These are phyloP conservation scores for Muraenolepis orangiensis DNA, from an alignment of 2,797 vertebrate species.

Conservation along the genomic window DNA sequence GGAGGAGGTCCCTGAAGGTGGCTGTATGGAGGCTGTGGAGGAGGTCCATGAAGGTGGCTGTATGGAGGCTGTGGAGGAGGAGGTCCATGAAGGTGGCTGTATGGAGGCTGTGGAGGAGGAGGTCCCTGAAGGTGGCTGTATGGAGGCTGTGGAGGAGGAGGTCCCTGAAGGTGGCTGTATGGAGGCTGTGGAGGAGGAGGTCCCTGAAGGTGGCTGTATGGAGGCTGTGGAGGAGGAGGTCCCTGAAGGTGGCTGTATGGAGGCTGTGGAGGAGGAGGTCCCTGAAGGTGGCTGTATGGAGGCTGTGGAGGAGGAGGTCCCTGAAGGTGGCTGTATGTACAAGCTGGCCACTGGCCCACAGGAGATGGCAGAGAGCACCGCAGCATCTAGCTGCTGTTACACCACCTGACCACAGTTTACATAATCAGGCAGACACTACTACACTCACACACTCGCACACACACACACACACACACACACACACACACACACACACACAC, in stretches of 20 bases:
- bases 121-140: slow-evolving; percentile 46
- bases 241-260: too few species aligned
- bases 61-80: slow-evolving; percentile 45
- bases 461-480: slow-evolving; percentile 55
- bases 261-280: slow-evolving; percentile 43
- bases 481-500: slow-evolving; percentile 41
- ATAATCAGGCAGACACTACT: slow-evolving; percentile 66
- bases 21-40: slow-evolving; percentile 42
- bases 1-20: slow-evolving; percentile 46
- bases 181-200: slow-evolving; percentile 39
- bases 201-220: too few species aligned
- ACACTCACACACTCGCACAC: slow-evolving; percentile 58
- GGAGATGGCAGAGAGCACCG: slow-evolving; percentile 57
- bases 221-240: slow-evolving; percentile 41
- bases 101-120: slow-evolving; percentile 42
- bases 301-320: slow-evolving; percentile 43
- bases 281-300: slow-evolving; percentile 57
- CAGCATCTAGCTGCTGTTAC: slow-evolving; percentile 53
- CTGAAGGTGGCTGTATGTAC: slow-evolving; percentile 46
- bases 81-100: slow-evolving; percentile 46
- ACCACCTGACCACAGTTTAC: slow-evolving; percentile 61
- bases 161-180: too few species aligned
- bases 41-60: slow-evolving; percentile 44
- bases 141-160: slow-evolving; percentile 44
- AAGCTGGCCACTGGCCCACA: slow-evolving; percentile 51